These are phyloP conservation scores for Teinopalpus imperialis DNA, from an alignment of 2,888 invertebrate genomes.

Conservation along the genomic window DNA sequence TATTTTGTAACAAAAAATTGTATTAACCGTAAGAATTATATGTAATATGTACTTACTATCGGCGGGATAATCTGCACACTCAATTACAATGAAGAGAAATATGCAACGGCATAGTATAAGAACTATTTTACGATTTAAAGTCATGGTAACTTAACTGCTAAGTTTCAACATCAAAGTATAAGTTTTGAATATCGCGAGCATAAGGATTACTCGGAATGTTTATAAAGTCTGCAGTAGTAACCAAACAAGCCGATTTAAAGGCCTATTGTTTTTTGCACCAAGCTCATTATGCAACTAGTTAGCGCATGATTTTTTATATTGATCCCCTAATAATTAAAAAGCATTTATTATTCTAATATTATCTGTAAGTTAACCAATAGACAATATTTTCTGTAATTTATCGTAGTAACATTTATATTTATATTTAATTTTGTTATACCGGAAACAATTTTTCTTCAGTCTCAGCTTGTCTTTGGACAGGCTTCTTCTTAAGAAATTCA, in stretches of 20 bases:
- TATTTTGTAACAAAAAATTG: slow-evolving; percentile 26
- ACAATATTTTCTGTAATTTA: too few species aligned
- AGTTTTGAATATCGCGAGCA: background rate
- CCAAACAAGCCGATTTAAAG: slow-evolving; percentile 17
- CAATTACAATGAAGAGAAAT: background rate
- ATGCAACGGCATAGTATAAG: slow-evolving; percentile 2
- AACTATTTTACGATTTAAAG: slow-evolving; percentile 5
- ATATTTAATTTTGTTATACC: background rate
- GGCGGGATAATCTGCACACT: slow-evolving; percentile 4
- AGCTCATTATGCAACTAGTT: slow-evolving; percentile 18
- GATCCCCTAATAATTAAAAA: too few species aligned
- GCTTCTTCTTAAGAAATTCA: too few species aligned
- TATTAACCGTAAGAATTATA: background rate
- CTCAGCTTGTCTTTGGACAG: too few species aligned
- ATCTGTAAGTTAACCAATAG: too few species aligned
- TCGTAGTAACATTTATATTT: too few species aligned
- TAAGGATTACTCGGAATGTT: slow-evolving; percentile 16
- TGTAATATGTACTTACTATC: slow-evolving; percentile 18
- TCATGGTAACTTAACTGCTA: slow-evolving; percentile 9
- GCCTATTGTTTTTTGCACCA: slow-evolving; percentile 36
- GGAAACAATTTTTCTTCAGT: too few species aligned
- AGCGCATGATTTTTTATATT: background rate
- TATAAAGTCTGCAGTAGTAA: slow-evolving; percentile 4
- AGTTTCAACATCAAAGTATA: background rate
- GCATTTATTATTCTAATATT: too few species aligned